Evolutionary conservation across 2,113 vertebrate species (phyloP), one percentile per base, ranked within the genome.

Genomic region (Poeciliopsis retropinna): DNA sequence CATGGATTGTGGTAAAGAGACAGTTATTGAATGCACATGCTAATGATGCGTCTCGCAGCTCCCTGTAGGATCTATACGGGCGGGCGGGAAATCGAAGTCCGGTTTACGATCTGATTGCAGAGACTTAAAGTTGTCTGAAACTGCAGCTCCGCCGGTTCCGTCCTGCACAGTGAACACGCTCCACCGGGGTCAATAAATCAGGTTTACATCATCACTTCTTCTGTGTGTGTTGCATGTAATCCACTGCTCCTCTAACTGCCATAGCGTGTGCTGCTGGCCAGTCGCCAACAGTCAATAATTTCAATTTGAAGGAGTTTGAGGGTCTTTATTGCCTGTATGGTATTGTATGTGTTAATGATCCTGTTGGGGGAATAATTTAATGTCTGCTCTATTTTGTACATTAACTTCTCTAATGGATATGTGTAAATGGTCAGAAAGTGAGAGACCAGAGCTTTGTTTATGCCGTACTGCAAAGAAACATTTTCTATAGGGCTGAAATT

Each of bases 1-100:
- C 57, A 54, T 11, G 17, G 64, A 44, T 61, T 51, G 63, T 25
- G 51, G 54, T 60, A 72, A 41, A 30, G 29, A 65, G 78, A 27
- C 80, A 75, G 78, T 41, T 72, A 87, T 82, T 76, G 68, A 89
- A 78, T 54, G 41, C 32, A 65, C 73, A 68, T 70, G 64, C 68
- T 88, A 80, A 84, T 76, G 60, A 85, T 39, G 75, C 28, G 72
- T 72, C 74, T 41, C 28, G 11, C 63, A 1, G 27, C 44, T 78
- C 44, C 76, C 27, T 37, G 64, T 34, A 34, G 54, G 54, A 76
- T 87, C 83, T 2, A 81, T 84, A 82, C 30, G 0, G 60, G 25
- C 28, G 1, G 71, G 75, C 72, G 5, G 68, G 68, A 74, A 90
- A 91, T 92, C 91, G 70, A 88, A 89, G 80, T 54, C 82, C 78